A percentile compares a stretch with the other conserved stretches of the same genome.
Evolutionary conservation across 2,888 invertebrate genomes (phyloP).

Genomic region (Ormyrus labotus): DNA sequence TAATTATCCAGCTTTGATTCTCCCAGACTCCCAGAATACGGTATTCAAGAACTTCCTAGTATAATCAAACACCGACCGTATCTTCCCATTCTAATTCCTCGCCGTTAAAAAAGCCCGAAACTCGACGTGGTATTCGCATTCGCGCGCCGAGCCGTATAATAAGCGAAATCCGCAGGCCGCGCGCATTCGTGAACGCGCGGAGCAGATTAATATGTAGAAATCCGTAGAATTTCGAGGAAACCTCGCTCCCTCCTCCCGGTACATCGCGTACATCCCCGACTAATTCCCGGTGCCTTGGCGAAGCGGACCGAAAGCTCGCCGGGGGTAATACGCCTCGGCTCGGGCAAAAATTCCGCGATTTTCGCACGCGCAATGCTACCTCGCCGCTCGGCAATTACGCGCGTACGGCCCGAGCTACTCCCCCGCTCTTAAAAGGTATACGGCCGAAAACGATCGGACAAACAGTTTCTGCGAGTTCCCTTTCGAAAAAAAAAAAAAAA

Average conservation of each 20-base stretch:
- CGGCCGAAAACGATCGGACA: constrained; percentile 21
- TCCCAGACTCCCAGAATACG: too few species aligned
- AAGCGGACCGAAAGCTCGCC: neutral
- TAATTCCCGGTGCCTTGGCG: constrained; percentile 16
- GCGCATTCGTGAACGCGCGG: constrained; percentile 18
- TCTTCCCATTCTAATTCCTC: constrained; percentile 36
- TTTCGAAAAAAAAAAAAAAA: constrained; percentile 2
- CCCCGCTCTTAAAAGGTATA: constrained; percentile 23
- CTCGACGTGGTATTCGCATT: constrained; percentile 6
- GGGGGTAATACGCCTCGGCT: neutral
- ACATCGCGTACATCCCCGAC: neutral
- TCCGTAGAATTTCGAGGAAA: constrained; percentile 8
- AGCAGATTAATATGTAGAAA: constrained; percentile 39
- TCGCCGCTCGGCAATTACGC: constrained; percentile 28
- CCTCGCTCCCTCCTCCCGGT: constrained; percentile 6
- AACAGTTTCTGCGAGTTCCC: constrained; percentile 34
- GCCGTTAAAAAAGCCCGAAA: constrained; percentile 34
- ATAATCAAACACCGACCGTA: constrained; percentile 25
- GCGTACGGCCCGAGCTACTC: constrained; percentile 1
- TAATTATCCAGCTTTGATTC: too few species aligned
- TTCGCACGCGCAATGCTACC: constrained; percentile 32
- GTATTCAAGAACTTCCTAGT: constrained; percentile 23
- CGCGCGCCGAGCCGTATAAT: constrained; percentile 23
- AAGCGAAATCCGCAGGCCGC: neutral
- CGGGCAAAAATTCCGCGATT: constrained; percentile 30